A percentile compares a stretch with the other conserved stretches of the same genome.
Evolutionary conservation across 2,113 vertebrate genomes (phyloP).

Genomic region (human): DNA sequence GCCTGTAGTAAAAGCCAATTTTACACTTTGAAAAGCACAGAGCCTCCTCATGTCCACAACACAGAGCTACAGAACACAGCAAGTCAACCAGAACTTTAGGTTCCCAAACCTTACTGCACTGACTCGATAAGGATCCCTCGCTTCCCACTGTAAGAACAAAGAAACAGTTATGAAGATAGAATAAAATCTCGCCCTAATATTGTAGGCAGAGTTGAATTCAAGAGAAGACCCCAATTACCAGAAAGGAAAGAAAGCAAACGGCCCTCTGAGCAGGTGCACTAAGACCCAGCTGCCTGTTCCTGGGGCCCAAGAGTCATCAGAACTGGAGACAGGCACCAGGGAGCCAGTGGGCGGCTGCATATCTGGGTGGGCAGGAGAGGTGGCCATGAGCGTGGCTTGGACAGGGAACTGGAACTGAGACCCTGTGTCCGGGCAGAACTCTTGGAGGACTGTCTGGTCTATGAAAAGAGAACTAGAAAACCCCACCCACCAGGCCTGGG

Average conservation of each 20-base stretch:
- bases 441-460: fast-evolving
- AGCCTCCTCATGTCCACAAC: fast-evolving
- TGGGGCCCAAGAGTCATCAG: background rate
- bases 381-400: background rate
- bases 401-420: background rate
- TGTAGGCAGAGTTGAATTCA: background rate
- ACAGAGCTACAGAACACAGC: fast-evolving
- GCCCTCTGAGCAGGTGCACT: fast-evolving
- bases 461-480: background rate
- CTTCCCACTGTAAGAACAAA: background rate
- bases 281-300: fast-evolving
- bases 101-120: no score
- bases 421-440: no score
- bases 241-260: background rate
- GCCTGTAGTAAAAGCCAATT: fast-evolving
- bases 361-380: background rate
- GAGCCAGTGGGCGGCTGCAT: background rate
- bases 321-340: fast-evolving
- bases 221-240: background rate
- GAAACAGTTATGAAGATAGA: fast-evolving
- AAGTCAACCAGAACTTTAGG: fast-evolving
- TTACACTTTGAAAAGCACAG: background rate
- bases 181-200: background rate
- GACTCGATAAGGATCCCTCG: fast-evolving
- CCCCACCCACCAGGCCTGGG: background rate